Percentiles rank a stretch among this genome's conserved stretches.
Evolutionary conservation across 2,113 vertebrate species (phyloP).

Genomic region (Nycticorax nycticorax): DNA sequence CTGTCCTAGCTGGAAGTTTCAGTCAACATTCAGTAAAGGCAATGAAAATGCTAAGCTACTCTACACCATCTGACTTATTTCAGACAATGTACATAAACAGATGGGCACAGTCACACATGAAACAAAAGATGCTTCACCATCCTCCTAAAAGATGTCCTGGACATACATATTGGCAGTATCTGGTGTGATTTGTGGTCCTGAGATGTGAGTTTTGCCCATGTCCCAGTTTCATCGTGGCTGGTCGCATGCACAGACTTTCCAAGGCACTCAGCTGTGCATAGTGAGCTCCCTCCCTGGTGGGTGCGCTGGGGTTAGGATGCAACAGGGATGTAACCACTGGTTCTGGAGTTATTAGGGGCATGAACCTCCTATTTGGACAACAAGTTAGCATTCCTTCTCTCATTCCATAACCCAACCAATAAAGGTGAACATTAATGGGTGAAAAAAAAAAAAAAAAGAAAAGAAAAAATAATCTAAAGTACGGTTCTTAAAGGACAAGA

Average conservation of each 20-base stretch:
- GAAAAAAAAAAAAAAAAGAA: not conserved
- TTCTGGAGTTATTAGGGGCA: not conserved
- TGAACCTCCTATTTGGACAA: not conserved
- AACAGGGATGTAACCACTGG: not conserved
- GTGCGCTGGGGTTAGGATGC: not conserved
- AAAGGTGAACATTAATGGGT: not conserved
- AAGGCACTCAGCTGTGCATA: not conserved
- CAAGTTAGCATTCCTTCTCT: not conserved
- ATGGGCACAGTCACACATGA: not conserved
- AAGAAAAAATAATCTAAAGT: not conserved
- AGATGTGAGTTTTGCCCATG: not conserved
- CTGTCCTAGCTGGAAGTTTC: not conserved
- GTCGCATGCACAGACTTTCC: fast-evolving
- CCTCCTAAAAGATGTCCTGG: not conserved
- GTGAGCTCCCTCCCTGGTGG: fast-evolving
- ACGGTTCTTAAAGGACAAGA: not conserved
- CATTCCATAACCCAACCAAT: not conserved
- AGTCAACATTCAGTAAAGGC: not conserved
- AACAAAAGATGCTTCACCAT: not conserved
- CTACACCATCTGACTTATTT: not conserved
- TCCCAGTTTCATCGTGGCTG: not conserved
- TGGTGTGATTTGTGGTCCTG: not conserved
- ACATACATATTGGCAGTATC: not conserved
- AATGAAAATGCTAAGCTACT: not conserved
- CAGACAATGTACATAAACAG: not conserved